Evolutionary conservation across 2,113 vertebrate genomes (phyloP).

Genomic region (Sorex araneus): DNA sequence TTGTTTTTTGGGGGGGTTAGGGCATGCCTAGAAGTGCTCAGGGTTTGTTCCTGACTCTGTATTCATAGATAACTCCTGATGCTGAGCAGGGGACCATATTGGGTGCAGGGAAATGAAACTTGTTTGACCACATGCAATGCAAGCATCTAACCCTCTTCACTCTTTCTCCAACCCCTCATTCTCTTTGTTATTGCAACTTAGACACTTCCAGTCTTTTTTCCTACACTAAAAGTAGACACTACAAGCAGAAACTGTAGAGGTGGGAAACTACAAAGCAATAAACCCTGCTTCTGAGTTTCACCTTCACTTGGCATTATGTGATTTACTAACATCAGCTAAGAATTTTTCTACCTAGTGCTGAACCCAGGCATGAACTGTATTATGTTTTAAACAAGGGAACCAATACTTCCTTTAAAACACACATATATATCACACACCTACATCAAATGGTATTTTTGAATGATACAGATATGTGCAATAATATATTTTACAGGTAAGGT

Average conservation of each 20-base stretch:
- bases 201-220: background rate
- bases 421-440: no score
- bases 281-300: conserved; percentile 8
- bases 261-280: background rate
- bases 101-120: no score
- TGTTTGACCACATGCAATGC: no score
- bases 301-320: conserved; percentile 48
- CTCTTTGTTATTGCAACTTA: conserved; percentile 18
- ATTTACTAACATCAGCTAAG: conserved; percentile 35
- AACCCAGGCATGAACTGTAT: conserved; percentile 7
- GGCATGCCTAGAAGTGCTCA: no score
- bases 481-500: background rate
- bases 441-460: conserved; percentile 33
- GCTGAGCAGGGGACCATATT: no score
- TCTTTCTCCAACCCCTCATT: background rate
- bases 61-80: no score
- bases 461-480: background rate
- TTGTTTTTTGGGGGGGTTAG: no score
- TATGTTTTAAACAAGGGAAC: conserved; percentile 56
- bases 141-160: no score
- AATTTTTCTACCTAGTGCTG: conserved; percentile 28
- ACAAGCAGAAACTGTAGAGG: background rate
- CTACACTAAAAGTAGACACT: background rate
- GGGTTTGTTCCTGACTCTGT: no score
- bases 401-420: background rate